Evolutionary conservation across 2,888 invertebrate species (phyloP), one percentile per base, ranked within the genome.

Genomic region (Augochlorella aurata): DNA sequence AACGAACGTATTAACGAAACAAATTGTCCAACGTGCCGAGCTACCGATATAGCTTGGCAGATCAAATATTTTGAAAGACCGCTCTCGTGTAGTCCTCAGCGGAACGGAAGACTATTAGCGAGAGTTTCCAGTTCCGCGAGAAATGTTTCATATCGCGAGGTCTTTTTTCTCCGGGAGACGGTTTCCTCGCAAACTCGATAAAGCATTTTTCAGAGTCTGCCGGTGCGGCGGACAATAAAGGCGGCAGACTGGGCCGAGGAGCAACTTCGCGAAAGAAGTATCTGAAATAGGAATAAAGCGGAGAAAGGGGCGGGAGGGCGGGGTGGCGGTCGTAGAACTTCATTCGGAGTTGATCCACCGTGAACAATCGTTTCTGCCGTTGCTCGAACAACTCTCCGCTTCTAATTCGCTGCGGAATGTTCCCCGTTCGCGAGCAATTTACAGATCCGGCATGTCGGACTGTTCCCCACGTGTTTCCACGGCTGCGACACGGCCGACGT

Each of bases 291-390:
- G n/a, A 58, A 61, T 69, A 29, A 68, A 47, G 21, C n/a, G 52
- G 14, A 10, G 18, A 38, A 38, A 38, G 38, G 7, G 38, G 38
- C 38, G 38, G 38, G 38, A 38, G 49, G 12, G 54, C 10, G 12
- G 21, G 54, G 29, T 14, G 18, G 29, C 54, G 58, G 72, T 69
- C 68, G 45, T 72, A 74, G 68, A 82, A 80, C 77, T 80, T 76
- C 76, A 68, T 82, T 80, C 73, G 72, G 65, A 73, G 81, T 63
- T 50, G 69, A 80, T 69, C 54, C 72, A 24, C 58, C 44, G 65
- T 65, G 44, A 71, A 68, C 58, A 69, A 80, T 44, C 18, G 45
- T 21, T 61, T 47, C 45, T 79, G 71, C 44, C 29, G 44, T 24
- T 24, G 24, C 54, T 0, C n/a, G 69, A 24, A 44, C 29, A 18